Base-by-base conservation (phyloP, 2,113 vertebrate species). In the Hydropotes inermis region DNA sequence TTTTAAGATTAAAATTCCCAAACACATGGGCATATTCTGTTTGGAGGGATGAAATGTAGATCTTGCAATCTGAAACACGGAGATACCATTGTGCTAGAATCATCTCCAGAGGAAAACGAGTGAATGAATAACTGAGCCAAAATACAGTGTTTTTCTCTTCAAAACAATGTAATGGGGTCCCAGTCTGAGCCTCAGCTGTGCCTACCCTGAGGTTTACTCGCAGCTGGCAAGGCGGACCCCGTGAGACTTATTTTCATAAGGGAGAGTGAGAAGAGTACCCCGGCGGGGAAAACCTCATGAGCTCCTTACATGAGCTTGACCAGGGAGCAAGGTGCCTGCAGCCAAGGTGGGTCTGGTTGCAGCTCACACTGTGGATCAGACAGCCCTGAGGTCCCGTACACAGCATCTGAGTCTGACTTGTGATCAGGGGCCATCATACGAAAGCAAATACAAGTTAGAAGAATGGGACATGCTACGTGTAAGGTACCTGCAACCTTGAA, bases 1-100 rank as follows among this genome's bases (percentile, higher is more conserved):
- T 55, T 58, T 86, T 94, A 61, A 86, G 79, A 90, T 83, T 83
- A 36, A 82, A 95, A 87, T 87, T 55, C 6, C 74, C 57, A 55
- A 83, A 47, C 64, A 27, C 3, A 12, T 70, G 15, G 33, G 47
- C 67, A 55, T 30, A 50, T 45, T 89, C 28, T 67, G 52, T 9
- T 0, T 76, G n/a, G 54, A 95, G n/a, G 47, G 33, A 33, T 55
- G 78, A 87, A 95, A 78, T 84, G 28, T 36, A 79, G 70, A 87
- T 45, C 61, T 79, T 92, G 6, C 21, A 12, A 15, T 55, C 15
- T 47, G 70, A 87, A 87, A 67, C 54, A 47, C 3, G 5, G 88
- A 83, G 52, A 50, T 28, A 15, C 8, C 1, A 11, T 87, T 70
- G 39, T 64, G 23, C 27, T 76, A 58, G 14, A 78, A 13, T 89